Conservation (phyloP, 1,140 invertebrate species). For the Nomia melanderi region DNA sequence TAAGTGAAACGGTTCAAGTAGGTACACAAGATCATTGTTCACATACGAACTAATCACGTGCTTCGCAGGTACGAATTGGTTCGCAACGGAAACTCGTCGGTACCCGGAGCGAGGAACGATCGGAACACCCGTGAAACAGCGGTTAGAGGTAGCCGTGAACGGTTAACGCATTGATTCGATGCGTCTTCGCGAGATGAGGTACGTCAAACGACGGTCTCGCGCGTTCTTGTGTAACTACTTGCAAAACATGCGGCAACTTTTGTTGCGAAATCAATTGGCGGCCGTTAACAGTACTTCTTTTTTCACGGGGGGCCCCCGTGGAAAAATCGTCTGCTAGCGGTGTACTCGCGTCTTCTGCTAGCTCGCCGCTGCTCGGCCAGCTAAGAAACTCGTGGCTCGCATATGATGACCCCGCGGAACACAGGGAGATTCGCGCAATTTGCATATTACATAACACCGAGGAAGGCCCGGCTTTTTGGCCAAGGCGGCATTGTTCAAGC, state of each 20-base stretch:
- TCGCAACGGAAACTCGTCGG: too few relatives aligned
- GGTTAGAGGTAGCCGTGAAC: not conserved
- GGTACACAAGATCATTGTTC: conserved; percentile 11
- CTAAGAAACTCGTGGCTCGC: conserved; percentile 63
- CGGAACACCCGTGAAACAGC: too few relatives aligned
- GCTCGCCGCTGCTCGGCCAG: conserved; percentile 45
- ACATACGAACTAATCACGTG: conserved; percentile 26
- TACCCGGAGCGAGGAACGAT: not conserved
- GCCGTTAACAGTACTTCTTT: not conserved
- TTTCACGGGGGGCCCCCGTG: not conserved
- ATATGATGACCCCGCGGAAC: conserved; percentile 61
- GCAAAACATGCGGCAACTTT: conserved; percentile 22
- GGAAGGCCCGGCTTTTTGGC: conserved; percentile 41
- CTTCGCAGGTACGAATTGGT: too few relatives aligned
- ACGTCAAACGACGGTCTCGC: conserved; percentile 19
- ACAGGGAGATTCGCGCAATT: conserved; percentile 63
- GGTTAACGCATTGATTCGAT: conserved; percentile 1
- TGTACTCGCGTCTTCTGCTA: conserved; percentile 80
- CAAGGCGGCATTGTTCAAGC: conserved; percentile 17
- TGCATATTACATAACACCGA: conserved; percentile 64
- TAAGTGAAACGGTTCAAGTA: conserved; percentile 9
- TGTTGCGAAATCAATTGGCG: not conserved
- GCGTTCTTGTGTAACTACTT: conserved; percentile 23
- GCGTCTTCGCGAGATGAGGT: conserved; percentile 4
- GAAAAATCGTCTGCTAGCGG: conserved; percentile 56